Percentiles rank a stretch among this genome's conserved stretches.
Evolutionary conservation across 2,888 invertebrate species (phyloP).

Genomic region (Sphaeridia pumilis): DNA sequence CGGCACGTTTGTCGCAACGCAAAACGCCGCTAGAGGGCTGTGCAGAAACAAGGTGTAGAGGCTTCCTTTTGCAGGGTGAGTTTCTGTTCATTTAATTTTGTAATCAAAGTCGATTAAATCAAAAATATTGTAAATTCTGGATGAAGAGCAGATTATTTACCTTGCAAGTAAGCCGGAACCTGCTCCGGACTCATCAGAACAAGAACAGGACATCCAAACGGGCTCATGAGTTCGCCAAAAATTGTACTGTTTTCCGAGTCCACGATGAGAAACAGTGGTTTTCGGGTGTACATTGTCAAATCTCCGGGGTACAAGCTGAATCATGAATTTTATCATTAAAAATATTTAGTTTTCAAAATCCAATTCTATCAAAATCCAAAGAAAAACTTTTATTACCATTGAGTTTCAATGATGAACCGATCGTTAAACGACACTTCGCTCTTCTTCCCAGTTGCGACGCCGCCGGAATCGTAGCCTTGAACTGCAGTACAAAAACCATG

Average conservation of each 20-base stretch:
- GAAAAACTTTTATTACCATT: slow-evolving; percentile 41
- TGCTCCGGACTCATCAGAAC: slow-evolving; percentile 89
- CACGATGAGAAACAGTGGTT: slow-evolving; percentile 83
- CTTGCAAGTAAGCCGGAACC: slow-evolving; percentile 69
- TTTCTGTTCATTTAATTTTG: slow-evolving; percentile 3
- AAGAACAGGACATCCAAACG: slow-evolving; percentile 87
- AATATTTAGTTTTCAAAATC: not conserved
- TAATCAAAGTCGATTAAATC: not conserved
- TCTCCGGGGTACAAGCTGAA: slow-evolving; percentile 43
- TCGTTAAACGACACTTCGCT: slow-evolving; percentile 38
- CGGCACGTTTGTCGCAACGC: slow-evolving; percentile 77
- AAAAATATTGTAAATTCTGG: too few species aligned
- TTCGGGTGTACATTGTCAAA: slow-evolving; percentile 79
- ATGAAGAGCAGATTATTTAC: slow-evolving; percentile 41
- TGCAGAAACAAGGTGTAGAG: slow-evolving; percentile 91
- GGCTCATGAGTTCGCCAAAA: slow-evolving; percentile 77
- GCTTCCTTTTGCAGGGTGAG: slow-evolving; percentile 10
- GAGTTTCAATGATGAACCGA: slow-evolving; percentile 42
- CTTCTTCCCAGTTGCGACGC: slow-evolving; percentile 76
- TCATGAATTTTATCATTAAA: not conserved
- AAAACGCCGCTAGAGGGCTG: slow-evolving; percentile 82
- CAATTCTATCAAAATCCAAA: not conserved
- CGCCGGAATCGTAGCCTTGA: slow-evolving; percentile 76
- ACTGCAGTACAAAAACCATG: too few species aligned
- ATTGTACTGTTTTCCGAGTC: slow-evolving; percentile 92